Conservation (phyloP, 2,113 vertebrate genomes). For the Tyto alba region DNA sequence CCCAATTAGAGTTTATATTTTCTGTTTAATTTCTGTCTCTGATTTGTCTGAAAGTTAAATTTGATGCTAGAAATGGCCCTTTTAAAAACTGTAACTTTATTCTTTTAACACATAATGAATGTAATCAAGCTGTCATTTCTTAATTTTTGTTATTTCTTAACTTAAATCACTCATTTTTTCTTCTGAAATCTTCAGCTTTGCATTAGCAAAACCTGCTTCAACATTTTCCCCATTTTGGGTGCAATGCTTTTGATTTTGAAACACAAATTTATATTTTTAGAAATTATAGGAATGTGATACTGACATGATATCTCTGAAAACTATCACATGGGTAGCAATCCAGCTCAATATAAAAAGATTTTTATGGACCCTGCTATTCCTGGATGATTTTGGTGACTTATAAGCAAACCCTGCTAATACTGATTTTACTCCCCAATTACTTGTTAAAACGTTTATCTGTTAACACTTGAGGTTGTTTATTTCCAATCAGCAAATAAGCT, state of each 20-base stretch:
- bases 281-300: neutral
- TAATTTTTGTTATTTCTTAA: slow-evolving; percentile 3
- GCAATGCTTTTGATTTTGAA: neutral
- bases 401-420: neutral
- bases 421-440: neutral
- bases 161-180: neutral
- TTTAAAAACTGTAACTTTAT: neutral
- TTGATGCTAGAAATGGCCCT: neutral
- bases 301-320: neutral
- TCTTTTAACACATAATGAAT: neutral
- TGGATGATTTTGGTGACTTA: neutral
- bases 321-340: neutral
- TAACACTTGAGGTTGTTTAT: neutral
- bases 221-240: neutral
- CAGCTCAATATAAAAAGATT: neutral
- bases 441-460: neutral
- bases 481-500: neutral
- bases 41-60: neutral
- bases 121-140: neutral
- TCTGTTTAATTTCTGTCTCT: neutral
- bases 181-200: neutral
- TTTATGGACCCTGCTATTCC: neutral
- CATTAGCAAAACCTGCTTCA: neutral
- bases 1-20: slow-evolving; percentile 8
- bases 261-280: neutral